phyloP scores from a whole-genome alignment of 2,113 vertebrate species.

The Boulengerochromis microlepis region DNA sequence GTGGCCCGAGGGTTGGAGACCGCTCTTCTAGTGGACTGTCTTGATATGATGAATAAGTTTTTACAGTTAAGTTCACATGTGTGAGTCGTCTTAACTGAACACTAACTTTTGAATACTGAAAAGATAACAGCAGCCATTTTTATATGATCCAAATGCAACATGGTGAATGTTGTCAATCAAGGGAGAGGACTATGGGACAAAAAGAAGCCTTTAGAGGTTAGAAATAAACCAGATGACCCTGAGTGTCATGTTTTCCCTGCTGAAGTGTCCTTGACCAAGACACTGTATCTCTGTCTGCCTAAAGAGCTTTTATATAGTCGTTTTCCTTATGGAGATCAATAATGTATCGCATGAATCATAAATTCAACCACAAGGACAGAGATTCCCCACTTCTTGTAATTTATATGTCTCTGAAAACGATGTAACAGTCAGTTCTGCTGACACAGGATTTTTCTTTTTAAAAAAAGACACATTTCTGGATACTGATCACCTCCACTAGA shows the following conservation, averaged over 20 bases:
- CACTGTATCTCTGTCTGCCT: background rate
- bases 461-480: background rate
- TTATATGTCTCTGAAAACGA: conserved; percentile 19
- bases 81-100: background rate
- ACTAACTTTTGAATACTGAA: background rate
- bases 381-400: conserved; percentile 34
- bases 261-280: conserved; percentile 20
- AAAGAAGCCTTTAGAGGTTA: background rate
- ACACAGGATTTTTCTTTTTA: conserved; percentile 1
- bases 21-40: background rate
- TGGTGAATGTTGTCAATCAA: background rate
- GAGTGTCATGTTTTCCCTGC: background rate
- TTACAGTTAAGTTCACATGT: background rate
- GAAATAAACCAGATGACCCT: background rate
- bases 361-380: conserved; percentile 31
- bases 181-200: background rate
- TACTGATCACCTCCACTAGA: background rate
- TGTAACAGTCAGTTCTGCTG: background rate
- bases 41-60: background rate
- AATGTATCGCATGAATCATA: conserved; percentile 42
- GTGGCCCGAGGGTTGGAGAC: background rate
- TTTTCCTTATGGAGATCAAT: conserved; percentile 46
- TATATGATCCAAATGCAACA: background rate
- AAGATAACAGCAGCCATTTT: background rate
- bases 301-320: background rate